Base-by-base conservation (phyloP, 2,888 invertebrate genomes). In the Trisateles emortualis region DNA sequence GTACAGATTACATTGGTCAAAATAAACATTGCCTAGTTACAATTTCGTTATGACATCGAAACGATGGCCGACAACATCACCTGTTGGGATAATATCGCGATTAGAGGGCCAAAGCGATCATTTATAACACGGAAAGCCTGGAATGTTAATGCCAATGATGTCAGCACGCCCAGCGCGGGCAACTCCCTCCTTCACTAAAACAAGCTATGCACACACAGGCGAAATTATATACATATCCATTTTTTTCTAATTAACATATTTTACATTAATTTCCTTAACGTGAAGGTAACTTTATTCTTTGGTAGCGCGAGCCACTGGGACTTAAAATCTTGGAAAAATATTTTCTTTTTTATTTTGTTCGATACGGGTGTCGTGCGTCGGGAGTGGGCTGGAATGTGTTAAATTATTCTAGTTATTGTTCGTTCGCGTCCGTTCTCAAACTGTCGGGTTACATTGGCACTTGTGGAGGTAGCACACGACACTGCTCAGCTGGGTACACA, bases 201-300 rank as follows among this genome's bases (percentile, higher is more conserved):
- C 70, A 85, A 86, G 86, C 86, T 85, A 88, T 84, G 87, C 86
- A 88, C 84, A 87, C 81, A 83, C 80, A 85, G 82, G 87, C 85
- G 68, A 87, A 88, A 86, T 84, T 87, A 88, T 88, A 83, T 87
- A 88, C 86, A 87, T 74, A 64, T 83, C 70, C 71, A 74, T 81
- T 84, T 81, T 86, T 83, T 70, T 81, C 88, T 88, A 89, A 57
- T 67, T 62, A 69, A 83, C 79, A 86, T 90, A 88, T 86, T 81
- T 81, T 87, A 90, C 86, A 89, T 83, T 81, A 83, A 88, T 71
- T 75, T 80, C 82, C 86, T 86, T 88, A 88, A 78, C 78, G 81
- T 85, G 88, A 90, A 87, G 92, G 91, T 92, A 92, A 92, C 92
- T 86, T 84, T 85, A 90, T 80, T 92, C 92, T 92, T 92, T 92